Conservation (phyloP, 1,140 invertebrate genomes). For the Apis dorsata region DNA sequence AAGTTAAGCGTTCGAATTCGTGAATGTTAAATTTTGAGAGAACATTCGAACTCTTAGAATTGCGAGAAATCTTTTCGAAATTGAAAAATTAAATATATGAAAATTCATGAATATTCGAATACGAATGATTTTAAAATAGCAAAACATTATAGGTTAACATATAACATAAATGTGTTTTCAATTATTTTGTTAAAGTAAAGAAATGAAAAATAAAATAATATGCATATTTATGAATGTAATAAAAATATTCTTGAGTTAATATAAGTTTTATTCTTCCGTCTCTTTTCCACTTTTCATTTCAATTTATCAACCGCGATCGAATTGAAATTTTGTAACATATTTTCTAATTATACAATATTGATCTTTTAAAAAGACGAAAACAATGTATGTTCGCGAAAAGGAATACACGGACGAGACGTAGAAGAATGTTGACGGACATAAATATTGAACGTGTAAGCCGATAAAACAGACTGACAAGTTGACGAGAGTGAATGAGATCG, state of each 20-base stretch:
- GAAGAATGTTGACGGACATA: neutral
- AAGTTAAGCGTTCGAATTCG: slow-evolving; percentile 30
- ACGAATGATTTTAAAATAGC: too few species aligned
- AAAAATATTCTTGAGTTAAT: too few species aligned
- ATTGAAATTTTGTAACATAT: neutral
- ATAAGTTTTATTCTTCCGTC: neutral
- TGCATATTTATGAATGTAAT: too few species aligned
- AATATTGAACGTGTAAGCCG: slow-evolving; percentile 24
- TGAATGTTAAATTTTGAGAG: slow-evolving; percentile 14
- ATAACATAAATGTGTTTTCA: too few species aligned
- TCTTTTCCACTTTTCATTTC: neutral
- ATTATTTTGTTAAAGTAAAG: too few species aligned
- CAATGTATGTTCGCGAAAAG: neutral
- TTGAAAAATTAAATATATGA: neutral
- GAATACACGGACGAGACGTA: neutral
- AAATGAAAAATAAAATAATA: too few species aligned
- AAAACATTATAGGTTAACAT: too few species aligned
- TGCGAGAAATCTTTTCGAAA: neutral
- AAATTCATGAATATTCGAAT: too few species aligned
- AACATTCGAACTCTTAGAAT: neutral
- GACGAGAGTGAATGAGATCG: slow-evolving; percentile 5
- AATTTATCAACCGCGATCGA: neutral
- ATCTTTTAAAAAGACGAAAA: neutral
- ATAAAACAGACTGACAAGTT: neutral
- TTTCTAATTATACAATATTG: neutral